phyloP scores from a whole-genome alignment of 53 echinoderm and acorn worm species.

The Patiria pectinifera region DNA sequence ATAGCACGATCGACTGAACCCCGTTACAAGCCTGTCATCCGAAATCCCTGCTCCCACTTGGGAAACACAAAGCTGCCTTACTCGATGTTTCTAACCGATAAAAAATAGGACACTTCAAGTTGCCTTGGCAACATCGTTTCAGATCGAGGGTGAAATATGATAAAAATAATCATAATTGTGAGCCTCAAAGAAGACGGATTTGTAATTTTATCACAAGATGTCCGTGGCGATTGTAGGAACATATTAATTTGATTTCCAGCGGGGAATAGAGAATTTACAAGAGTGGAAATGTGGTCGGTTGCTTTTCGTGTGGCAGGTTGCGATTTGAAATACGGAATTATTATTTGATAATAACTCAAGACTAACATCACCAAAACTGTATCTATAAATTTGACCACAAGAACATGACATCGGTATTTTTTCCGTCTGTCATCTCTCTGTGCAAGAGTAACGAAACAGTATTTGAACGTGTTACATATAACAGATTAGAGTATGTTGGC shows the following conservation, averaged over 20 bases:
- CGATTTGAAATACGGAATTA: too few species aligned
- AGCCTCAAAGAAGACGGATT: neutral
- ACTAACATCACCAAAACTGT: too few species aligned
- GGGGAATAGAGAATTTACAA: neutral
- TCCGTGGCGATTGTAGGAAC: neutral
- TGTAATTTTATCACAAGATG: neutral
- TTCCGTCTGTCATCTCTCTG: too few species aligned
- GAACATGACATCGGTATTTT: too few species aligned
- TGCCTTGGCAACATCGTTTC: neutral
- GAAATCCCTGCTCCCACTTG: neutral
- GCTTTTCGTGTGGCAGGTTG: too few species aligned
- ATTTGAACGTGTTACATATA: too few species aligned
- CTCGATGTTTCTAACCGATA: neutral
- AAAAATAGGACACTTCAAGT: neutral
- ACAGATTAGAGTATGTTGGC: too few species aligned
- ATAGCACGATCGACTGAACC: neutral
- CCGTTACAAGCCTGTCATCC: neutral
- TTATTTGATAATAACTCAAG: too few species aligned
- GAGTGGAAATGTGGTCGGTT: neutral
- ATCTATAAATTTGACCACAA: too few species aligned
- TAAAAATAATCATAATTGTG: neutral
- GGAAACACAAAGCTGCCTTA: neutral
- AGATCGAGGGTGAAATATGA: neutral
- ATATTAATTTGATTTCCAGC: neutral
- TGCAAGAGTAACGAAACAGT: too few species aligned